These are phyloP conservation scores for Candoia aspera DNA, from an alignment of 2,113 vertebrate species.

Conservation along the genomic window DNA sequence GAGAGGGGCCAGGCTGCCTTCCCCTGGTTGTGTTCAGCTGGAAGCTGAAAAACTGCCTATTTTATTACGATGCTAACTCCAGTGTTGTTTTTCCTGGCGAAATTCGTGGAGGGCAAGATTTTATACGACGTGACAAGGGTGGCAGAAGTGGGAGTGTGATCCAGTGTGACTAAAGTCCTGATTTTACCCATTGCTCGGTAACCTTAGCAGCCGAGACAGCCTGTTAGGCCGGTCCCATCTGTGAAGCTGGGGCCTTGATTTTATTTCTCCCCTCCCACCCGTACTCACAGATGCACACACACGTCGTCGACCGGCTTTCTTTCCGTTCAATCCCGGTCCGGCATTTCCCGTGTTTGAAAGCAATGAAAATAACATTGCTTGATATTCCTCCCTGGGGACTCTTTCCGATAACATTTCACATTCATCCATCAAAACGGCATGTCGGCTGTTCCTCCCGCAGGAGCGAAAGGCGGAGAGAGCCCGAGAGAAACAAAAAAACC, in stretches of 20 bases:
- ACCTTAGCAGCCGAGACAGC: neutral
- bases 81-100: neutral
- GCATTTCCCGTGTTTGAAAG: accelerated
- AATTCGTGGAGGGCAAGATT: neutral
- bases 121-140: too few relatives aligned
- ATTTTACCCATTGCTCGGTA: neutral
- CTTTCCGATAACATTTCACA: constrained; percentile 2
- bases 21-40: too few relatives aligned
- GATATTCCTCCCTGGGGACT: neutral
- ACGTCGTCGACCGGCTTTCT: neutral
- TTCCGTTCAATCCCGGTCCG: neutral
- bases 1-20: too few relatives aligned
- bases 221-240: neutral
- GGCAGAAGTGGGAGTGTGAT: neutral
- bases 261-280: neutral
- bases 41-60: neutral
- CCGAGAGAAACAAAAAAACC: neutral
- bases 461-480: neutral
- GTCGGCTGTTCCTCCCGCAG: neutral
- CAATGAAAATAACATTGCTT: constrained; percentile 14
- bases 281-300: neutral
- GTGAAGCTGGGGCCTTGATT: neutral
- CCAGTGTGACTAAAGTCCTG: too few relatives aligned
- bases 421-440: constrained; percentile 9
- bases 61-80: neutral